phyloP scores from a whole-genome alignment of 92 coral and sea anemone genomes.

The Siderastrea radians region DNA sequence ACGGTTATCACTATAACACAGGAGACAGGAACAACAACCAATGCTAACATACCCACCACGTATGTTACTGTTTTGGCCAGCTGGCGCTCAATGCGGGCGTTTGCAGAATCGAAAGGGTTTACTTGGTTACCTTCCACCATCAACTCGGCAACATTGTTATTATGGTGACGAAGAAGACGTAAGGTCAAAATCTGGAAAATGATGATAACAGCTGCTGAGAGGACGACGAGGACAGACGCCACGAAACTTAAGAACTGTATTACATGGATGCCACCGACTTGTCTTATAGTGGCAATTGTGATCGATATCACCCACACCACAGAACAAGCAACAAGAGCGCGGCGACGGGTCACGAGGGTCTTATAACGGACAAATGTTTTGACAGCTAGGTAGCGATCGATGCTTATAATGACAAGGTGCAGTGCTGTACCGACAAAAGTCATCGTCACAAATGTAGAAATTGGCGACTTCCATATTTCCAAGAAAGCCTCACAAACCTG shows the following conservation, averaged over 20 bases:
- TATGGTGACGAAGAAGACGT: neutral
- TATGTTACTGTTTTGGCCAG: no score
- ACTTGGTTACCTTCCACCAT: neutral
- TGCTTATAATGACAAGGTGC: neutral
- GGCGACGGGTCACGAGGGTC: neutral
- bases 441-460: no score
- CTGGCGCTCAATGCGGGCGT: conserved; percentile 17
- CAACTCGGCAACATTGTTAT: neutral
- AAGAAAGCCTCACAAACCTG: conserved; percentile 10
- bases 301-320: neutral
- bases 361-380: neutral
- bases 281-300: neutral
- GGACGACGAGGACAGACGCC: no score
- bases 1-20: neutral
- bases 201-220: neutral
- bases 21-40: neutral
- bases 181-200: neutral
- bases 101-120: neutral
- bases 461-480: neutral
- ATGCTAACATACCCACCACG: no score
- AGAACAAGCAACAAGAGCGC: neutral
- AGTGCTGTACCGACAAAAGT: neutral
- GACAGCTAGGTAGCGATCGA: conserved; percentile 17
- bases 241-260: neutral
- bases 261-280: no score